Conservation (phyloP, 2,113 vertebrate species). For the Chauna torquata region DNA sequence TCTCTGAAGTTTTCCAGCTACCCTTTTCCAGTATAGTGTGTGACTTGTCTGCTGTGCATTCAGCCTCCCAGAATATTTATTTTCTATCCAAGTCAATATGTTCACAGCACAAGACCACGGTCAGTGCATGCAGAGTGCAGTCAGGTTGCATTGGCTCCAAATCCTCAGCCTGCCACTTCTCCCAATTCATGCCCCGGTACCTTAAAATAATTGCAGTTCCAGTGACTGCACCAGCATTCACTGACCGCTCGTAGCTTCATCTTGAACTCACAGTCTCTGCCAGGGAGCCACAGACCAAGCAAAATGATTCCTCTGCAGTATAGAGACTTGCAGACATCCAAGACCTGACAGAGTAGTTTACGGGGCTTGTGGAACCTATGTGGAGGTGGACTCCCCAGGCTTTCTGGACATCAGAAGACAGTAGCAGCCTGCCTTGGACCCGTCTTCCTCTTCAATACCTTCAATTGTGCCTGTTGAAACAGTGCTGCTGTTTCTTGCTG, state of each 20-base stretch:
- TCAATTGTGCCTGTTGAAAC: background rate
- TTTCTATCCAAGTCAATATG: background rate
- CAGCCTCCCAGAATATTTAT: background rate
- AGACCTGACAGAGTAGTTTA: background rate
- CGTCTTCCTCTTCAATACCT: background rate
- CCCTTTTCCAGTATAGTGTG: background rate
- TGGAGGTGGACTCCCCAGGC: background rate
- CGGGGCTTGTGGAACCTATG: background rate
- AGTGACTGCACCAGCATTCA: background rate
- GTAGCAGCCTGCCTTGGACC: background rate
- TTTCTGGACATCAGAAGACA: background rate
- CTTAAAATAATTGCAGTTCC: slow-evolving; percentile 23
- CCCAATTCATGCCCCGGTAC: background rate
- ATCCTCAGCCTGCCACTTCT: slow-evolving; percentile 9
- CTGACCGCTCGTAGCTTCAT: background rate
- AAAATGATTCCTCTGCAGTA: background rate
- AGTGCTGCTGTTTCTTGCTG: background rate
- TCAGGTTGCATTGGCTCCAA: background rate
- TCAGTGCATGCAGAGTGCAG: background rate
- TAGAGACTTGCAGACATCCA: background rate
- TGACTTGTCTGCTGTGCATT: background rate
- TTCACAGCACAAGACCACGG: background rate
- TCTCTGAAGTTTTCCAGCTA: slow-evolving; percentile 11
- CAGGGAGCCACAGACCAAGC: background rate
- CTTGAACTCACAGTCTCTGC: background rate